Conservation (phyloP, 2,888 invertebrate species). For the Mystacides longicornis region DNA sequence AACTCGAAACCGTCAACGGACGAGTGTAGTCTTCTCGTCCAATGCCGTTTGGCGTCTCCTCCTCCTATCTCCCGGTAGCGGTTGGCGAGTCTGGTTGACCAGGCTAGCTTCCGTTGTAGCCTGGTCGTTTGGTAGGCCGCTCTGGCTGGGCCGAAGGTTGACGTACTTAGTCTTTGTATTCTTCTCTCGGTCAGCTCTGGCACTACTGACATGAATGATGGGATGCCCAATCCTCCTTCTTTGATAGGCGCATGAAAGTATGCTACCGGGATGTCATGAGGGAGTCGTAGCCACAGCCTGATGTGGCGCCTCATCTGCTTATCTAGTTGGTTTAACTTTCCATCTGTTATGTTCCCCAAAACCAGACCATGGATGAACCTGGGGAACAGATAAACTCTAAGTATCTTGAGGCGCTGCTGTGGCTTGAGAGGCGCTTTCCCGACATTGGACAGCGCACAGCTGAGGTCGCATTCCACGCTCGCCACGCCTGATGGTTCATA, state of each 20-base stretch:
- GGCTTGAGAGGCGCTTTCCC: constrained; percentile 1
- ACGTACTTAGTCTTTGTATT: background rate
- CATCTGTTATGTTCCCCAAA: background rate
- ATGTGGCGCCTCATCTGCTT: background rate
- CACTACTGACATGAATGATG: background rate
- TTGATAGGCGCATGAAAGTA: constrained; percentile 7
- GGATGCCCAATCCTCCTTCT: constrained; percentile 7
- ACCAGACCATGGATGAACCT: background rate
- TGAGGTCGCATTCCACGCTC: background rate
- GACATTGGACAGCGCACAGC: background rate
- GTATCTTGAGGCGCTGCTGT: background rate
- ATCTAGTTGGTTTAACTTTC: background rate
- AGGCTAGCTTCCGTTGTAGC: background rate
- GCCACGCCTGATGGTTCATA: background rate
- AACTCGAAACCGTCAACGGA: constrained; percentile 6
- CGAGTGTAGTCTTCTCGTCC: background rate
- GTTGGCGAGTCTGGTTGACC: background rate
- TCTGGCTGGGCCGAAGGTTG: background rate
- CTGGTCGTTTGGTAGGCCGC: background rate
- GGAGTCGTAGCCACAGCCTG: background rate
- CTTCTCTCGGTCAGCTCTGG: background rate
- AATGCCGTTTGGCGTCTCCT: background rate
- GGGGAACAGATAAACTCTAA: background rate
- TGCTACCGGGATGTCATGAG: background rate
- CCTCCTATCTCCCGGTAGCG: background rate